phyloP scores from a whole-genome alignment of 1,140 invertebrate species.

The Zaprionus ghesquierei region DNA sequence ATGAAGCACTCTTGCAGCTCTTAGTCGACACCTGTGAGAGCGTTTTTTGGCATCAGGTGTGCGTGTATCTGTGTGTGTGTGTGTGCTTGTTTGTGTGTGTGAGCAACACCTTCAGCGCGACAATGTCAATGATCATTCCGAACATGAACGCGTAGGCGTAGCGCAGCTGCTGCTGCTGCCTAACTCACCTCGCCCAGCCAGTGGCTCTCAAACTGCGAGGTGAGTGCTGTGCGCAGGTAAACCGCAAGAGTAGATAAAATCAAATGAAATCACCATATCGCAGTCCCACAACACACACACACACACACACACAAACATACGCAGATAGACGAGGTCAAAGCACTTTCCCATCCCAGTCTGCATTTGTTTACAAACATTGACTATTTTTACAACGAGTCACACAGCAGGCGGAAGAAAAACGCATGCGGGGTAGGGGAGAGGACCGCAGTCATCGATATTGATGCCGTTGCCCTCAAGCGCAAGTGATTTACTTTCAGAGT shows the following conservation, averaged over 20 bases:
- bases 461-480: conserved; percentile 35
- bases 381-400: conserved; percentile 42
- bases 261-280: neutral
- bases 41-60: conserved; percentile 18
- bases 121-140: conserved; percentile 81
- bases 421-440: neutral
- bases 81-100: conserved; percentile 24
- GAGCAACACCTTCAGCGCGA: conserved; percentile 73
- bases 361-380: conserved; percentile 48
- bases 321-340: conserved; percentile 39
- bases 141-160: conserved; percentile 62
- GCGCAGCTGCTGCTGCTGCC: conserved; percentile 34
- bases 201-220: conserved; percentile 51
- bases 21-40: conserved; percentile 47
- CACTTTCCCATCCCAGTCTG: conserved; percentile 30
- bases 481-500: conserved; percentile 4
- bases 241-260: conserved; percentile 8
- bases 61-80: conserved; percentile 5
- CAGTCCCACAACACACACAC: neutral
- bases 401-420: neutral
- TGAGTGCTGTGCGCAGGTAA: conserved; percentile 18
- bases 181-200: conserved; percentile 58
- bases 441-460: conserved; percentile 5
- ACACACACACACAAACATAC: too few relatives aligned
- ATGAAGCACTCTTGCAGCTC: conserved; percentile 27